Conservation (phyloP, 2,797 vertebrate genomes). For the Pagetopsis macropterus region DNA sequence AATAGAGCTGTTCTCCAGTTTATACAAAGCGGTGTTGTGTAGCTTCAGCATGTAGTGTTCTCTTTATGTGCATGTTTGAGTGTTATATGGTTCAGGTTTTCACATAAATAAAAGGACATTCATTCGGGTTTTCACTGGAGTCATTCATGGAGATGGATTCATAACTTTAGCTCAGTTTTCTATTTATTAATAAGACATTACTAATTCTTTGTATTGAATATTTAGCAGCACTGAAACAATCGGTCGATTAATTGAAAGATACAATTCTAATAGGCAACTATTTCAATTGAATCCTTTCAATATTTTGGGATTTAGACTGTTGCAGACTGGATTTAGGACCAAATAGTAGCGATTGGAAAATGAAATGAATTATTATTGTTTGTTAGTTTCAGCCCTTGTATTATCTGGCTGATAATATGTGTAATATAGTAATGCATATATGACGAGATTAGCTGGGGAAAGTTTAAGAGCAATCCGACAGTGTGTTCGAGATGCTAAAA, state of each 20-base stretch:
- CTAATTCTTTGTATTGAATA: background rate
- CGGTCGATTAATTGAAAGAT: background rate
- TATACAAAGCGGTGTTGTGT: constrained; percentile 46
- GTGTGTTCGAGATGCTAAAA: constrained; percentile 39
- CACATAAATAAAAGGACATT: constrained; percentile 4
- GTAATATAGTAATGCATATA: background rate
- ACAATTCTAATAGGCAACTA: background rate
- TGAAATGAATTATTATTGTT: background rate
- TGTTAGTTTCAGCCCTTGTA: background rate
- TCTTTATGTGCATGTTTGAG: constrained; percentile 22
- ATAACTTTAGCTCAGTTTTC: background rate
- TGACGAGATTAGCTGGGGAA: constrained; percentile 25
- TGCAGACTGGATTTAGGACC: too few species aligned
- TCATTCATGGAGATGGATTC: background rate
- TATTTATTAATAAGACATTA: background rate
- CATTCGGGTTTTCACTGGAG: constrained; percentile 12
- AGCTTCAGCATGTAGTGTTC: constrained; percentile 16
- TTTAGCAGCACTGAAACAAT: background rate
- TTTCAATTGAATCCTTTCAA: background rate
- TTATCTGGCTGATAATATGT: background rate
- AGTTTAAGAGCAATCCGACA: constrained; percentile 13
- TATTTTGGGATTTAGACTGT: background rate
- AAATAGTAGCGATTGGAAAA: background rate
- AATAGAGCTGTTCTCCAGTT: constrained; percentile 22
- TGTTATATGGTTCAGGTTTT: constrained; percentile 8